Conservation (phyloP, 64 coral and sea anemone species). For the Montipora sp. region DNA sequence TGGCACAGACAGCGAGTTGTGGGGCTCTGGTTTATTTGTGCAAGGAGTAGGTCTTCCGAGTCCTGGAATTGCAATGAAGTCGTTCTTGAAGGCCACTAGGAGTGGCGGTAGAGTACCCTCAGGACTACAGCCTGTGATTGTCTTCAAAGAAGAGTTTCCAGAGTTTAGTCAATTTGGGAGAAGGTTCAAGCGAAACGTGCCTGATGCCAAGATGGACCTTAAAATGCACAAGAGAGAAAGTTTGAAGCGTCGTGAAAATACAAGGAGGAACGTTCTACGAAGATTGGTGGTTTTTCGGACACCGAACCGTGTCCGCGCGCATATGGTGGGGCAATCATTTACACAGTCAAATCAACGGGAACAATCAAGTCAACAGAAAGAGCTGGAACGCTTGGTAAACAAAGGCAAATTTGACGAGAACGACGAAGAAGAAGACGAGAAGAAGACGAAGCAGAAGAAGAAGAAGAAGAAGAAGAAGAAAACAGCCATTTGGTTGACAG, state of each 20-base stretch:
- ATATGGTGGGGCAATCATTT: background rate
- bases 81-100: conserved; percentile 48
- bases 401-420: background rate
- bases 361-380: background rate
- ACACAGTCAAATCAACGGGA: background rate
- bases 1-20: conserved; percentile 71
- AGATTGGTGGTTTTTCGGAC: conserved; percentile 12
- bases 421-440: background rate
- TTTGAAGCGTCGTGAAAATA: background rate
- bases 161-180: background rate
- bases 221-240: background rate
- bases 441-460: background rate
- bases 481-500: background rate
- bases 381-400: background rate
- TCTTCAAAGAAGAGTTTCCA: conserved; percentile 57
- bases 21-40: conserved; percentile 94
- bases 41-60: conserved; percentile 84
- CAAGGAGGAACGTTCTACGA: background rate
- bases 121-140: conserved; percentile 81
- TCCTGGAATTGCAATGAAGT: conserved; percentile 70
- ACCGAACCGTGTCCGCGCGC: background rate
- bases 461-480: background rate
- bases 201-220: background rate
- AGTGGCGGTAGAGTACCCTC: conserved; percentile 61
- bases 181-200: conserved; percentile 2